A percentile compares a stretch with the other conserved stretches of the same genome.
Evolutionary conservation across 2,113 vertebrate genomes (phyloP).

Genomic region (Dinomys branickii): DNA sequence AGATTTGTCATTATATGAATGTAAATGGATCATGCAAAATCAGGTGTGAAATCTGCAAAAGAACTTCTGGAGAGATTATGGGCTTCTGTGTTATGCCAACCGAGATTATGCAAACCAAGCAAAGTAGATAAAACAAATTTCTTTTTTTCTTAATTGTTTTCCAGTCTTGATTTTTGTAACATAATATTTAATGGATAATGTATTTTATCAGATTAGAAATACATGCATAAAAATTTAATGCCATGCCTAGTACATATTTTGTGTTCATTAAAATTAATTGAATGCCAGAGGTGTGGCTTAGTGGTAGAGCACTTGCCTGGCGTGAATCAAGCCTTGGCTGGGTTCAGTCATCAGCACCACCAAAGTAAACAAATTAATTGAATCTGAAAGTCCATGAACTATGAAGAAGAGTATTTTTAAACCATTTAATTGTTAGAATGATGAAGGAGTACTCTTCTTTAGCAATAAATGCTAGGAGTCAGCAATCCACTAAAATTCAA

Average conservation of each 20-base stretch:
- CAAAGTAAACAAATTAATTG: neutral
- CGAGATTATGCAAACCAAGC: slow-evolving; percentile 9
- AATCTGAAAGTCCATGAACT: slow-evolving; percentile 44
- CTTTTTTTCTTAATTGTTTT: neutral
- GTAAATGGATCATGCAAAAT: slow-evolving; percentile 17
- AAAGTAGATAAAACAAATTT: slow-evolving; percentile 20
- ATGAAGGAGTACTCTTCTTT: neutral
- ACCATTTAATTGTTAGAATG: slow-evolving; percentile 41
- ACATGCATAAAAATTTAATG: neutral
- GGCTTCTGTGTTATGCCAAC: neutral
- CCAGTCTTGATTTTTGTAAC: slow-evolving; percentile 12
- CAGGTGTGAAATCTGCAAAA: neutral
- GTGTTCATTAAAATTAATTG: slow-evolving; percentile 11
- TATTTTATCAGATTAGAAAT: slow-evolving; percentile 30
- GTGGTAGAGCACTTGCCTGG: neutral
- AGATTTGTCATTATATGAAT: neutral
- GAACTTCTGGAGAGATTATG: neutral
- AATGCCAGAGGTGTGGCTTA: neutral
- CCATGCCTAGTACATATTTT: neutral
- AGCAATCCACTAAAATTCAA: slow-evolving; percentile 40
- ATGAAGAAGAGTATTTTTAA: slow-evolving; percentile 51
- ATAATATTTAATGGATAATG: neutral
- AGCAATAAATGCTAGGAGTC: slow-evolving; percentile 23
- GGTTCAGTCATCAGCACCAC: neutral
- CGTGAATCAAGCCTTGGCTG: neutral